These are phyloP conservation scores for Cotesia vestalis DNA, from an alignment of 1,140 invertebrate genomes.

Conservation along the genomic window DNA sequence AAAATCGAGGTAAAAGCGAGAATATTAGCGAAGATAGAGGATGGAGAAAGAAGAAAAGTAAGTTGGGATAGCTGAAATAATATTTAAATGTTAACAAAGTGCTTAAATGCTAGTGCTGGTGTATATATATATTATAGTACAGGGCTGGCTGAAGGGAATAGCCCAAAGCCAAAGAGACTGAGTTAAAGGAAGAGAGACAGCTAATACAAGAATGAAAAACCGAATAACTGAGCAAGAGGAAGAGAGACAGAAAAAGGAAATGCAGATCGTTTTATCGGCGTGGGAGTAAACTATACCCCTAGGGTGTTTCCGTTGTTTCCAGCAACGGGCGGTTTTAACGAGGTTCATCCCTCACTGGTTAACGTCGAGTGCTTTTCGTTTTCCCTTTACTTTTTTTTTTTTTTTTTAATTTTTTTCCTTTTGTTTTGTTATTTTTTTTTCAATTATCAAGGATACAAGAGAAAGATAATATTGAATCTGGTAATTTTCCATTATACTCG, in stretches of 20 bases:
- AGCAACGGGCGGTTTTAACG: conserved; percentile 26
- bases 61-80: conserved; percentile 33
- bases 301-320: conserved; percentile 23
- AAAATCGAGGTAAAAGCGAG: background rate
- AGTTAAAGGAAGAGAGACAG: conserved; percentile 6
- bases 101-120: background rate
- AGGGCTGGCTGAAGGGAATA: too few relatives aligned
- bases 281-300: conserved; percentile 24
- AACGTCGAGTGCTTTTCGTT: conserved; percentile 23
- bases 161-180: too few relatives aligned
- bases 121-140: too few relatives aligned
- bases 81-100: conserved; percentile 41
- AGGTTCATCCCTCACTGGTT: conserved; percentile 31
- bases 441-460: background rate
- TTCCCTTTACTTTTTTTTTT: conserved; percentile 1
- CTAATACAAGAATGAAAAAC: background rate
- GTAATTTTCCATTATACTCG: conserved; percentile 7
- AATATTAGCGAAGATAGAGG: background rate
- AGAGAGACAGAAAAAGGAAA: conserved; percentile 12
- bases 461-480: conserved; percentile 16
- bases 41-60: conserved; percentile 28
- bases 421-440: too few relatives aligned
- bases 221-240: background rate
- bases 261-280: conserved; percentile 33
- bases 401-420: background rate